A percentile compares a stretch with the other conserved stretches of the same genome.
These are phyloP conservation scores for Tethya wilhelma DNA, from an alignment of 37 sponge, comb jelly and placozoan species.

Conservation along the genomic window DNA sequence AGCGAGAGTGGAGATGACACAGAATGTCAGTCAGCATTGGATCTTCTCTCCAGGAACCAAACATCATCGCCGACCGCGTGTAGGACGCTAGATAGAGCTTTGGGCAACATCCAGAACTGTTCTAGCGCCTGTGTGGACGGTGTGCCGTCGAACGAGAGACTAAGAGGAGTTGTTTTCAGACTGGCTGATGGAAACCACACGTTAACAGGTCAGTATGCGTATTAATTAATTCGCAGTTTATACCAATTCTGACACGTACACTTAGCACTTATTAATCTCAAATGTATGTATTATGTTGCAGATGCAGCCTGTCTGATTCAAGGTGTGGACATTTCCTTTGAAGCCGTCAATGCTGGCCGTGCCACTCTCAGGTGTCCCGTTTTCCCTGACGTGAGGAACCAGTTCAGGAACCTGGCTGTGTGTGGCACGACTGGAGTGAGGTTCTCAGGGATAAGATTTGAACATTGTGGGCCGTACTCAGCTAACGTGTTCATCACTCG, in stretches of 20 bases:
- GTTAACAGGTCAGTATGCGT: conserved; percentile 21
- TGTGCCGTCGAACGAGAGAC: neutral
- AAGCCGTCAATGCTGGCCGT: conserved; percentile 12
- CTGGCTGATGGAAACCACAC: conserved; percentile 24
- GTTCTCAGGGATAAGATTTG: conserved; percentile 59
- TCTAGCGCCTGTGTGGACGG: neutral
- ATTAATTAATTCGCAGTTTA: neutral
- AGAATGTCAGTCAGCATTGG: conserved; percentile 26
- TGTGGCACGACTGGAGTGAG: neutral
- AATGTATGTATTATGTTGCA: neutral
- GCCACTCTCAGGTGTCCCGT: conserved; percentile 45
- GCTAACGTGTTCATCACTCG: conserved; percentile 55
- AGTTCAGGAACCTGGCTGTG: conserved; percentile 49
- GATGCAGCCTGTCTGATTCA: conserved; percentile 12
- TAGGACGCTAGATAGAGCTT: conserved; percentile 16
- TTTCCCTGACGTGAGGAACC: conserved; percentile 15
- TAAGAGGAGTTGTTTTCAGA: neutral
- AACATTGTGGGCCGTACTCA: conserved; percentile 58
- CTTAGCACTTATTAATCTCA: neutral
- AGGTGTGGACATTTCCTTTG: conserved; percentile 35
- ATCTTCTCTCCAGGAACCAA: neutral
- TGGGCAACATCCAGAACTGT: too few species aligned
- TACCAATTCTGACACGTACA: neutral
- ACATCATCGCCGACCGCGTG: neutral
- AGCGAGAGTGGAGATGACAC: conserved; percentile 34